Evolutionary conservation across 2,797 vertebrate species (phyloP).

Genomic region (Poecile montanus): DNA sequence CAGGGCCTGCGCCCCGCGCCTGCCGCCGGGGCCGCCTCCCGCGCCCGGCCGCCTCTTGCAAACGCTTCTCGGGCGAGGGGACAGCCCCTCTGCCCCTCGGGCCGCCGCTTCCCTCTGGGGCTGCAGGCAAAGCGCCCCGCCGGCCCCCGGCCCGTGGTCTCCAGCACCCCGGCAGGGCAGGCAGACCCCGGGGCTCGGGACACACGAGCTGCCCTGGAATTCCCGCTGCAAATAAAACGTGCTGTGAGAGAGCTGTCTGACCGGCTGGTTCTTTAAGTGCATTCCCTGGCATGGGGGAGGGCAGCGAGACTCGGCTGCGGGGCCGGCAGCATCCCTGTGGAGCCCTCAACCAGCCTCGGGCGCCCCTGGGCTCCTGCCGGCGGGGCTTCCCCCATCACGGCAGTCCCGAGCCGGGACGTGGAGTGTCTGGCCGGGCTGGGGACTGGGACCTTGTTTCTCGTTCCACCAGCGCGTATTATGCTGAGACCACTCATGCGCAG

Average conservation of each 20-base stretch:
- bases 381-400: accelerated
- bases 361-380: not conserved
- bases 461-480: accelerated
- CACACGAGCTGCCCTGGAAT: conserved; percentile 17
- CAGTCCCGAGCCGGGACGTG: not conserved
- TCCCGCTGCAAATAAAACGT: conserved; percentile 71
- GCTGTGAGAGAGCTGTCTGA: conserved; percentile 41
- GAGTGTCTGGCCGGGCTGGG: accelerated
- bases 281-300: not conserved
- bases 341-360: not conserved
- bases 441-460: not conserved
- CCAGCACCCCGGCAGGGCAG: not conserved
- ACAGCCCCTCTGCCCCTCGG: not conserved
- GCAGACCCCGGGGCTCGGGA: not conserved
- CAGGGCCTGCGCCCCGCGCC: not conserved
- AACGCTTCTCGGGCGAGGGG: not conserved
- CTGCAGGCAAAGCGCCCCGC: not conserved
- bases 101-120: not conserved
- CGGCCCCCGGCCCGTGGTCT: too few relatives aligned
- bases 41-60: not conserved
- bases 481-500: not conserved
- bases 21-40: not conserved
- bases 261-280: conserved; percentile 22
- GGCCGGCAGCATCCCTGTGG: not conserved
- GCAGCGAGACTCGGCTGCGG: not conserved